Base-by-base conservation (phyloP, 2,113 vertebrate genomes). In the Gavialis gangeticus region DNA sequence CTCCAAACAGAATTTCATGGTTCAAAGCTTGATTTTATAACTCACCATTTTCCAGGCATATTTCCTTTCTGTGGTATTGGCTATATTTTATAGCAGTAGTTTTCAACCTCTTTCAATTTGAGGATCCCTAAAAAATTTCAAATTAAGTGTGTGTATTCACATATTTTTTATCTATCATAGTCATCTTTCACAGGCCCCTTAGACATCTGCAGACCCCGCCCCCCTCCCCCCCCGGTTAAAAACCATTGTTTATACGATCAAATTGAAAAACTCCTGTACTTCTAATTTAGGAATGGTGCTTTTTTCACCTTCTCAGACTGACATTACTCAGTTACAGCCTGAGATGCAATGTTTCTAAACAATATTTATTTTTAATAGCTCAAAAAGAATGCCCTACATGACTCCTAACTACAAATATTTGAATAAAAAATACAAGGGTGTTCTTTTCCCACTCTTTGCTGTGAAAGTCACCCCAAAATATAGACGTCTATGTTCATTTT, bases 351-450 rank as follows among this genome's bases (percentile, higher is more conserved):
- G 22, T 5, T 5, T 89, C 24, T 84, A 17, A 87, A 0, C 11
- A 60, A 60, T 71, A 19, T 63, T 83, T 87, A 57, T 85, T 93
- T 71, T 79, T 73, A 84, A 30, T 92, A 85, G 80, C 24, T 81
- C 19, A 58, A 34, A 85, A 85, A 83, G 55, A 11, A 54, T 17
- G 3, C 17, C 19, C 34, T 71, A 22, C n/a, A 28, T 77, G 28
- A 54, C 84, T 18, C 10, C 27, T 66, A 28, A 30, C 15, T 84
- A 28, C 88, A 90, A 55, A 27, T 58, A 16, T 7, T 17, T 10
- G 12, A 1, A 28, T 34, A 83, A 69, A 21, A 71, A 75, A 27
- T 60, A 87, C 27, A 2, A 0, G 13, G 1, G 2, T 24, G 2
- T 56, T 67, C 21, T 87, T 92, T 90, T 91, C 87, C 63, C 58